A percentile compares a stretch with the other conserved stretches of the same genome.
phyloP scores from a whole-genome alignment of 2,797 vertebrate genomes.

The Neomorphus geoffroyi region DNA sequence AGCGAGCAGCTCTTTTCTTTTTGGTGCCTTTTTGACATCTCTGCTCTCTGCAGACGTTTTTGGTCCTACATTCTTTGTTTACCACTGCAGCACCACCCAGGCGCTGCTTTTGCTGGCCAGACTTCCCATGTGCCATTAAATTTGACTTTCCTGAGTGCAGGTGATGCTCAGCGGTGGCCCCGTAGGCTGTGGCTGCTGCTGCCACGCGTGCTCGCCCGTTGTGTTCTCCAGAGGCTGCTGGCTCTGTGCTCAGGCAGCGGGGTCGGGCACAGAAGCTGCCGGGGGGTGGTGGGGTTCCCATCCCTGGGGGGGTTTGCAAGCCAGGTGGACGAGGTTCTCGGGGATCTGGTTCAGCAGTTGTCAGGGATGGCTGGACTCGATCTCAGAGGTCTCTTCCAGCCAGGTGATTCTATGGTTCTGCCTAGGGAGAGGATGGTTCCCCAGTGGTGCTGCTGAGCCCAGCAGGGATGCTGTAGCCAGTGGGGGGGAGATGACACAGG shows the following conservation, averaged over 20 bases:
- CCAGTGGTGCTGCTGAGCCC: background rate
- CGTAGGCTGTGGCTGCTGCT: rapidly evolving
- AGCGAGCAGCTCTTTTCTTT: background rate
- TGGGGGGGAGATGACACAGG: too few relatives aligned
- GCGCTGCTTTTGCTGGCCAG: background rate
- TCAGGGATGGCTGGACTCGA: too few relatives aligned
- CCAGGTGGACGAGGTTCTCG: too few relatives aligned
- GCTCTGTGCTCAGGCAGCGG: background rate
- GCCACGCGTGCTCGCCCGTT: rapidly evolving
- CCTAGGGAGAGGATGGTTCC: too few relatives aligned
- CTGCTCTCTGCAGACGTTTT: background rate
- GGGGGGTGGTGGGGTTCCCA: too few relatives aligned
- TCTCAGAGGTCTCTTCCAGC: too few relatives aligned
- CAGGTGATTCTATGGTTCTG: too few relatives aligned
- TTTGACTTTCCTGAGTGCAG: rapidly evolving
- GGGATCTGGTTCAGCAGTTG: too few relatives aligned
- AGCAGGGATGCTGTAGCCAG: background rate
- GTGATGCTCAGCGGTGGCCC: background rate
- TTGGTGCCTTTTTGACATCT: background rate
- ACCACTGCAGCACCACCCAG: background rate
- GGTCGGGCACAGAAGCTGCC: too few relatives aligned
- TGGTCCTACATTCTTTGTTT: background rate
- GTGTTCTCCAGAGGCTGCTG: rapidly evolving
- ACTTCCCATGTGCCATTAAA: background rate
- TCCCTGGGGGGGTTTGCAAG: too few relatives aligned